Conservation (phyloP, 2,888 invertebrate genomes). For the Morinoia aosen region DNA sequence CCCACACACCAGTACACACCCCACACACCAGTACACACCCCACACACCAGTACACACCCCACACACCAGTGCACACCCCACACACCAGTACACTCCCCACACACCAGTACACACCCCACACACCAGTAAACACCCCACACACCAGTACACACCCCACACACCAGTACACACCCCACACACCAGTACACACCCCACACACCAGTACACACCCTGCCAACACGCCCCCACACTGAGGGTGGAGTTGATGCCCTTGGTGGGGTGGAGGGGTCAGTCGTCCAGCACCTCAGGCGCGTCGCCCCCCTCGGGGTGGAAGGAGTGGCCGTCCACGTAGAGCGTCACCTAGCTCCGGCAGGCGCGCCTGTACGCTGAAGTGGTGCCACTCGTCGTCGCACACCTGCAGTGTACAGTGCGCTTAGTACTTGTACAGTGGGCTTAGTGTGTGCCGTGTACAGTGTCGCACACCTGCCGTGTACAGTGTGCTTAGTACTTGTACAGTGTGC, state of each 20-base stretch:
- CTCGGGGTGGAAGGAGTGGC: conserved; percentile 74
- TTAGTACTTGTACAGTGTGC: no score
- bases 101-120: neutral
- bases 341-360: conserved; percentile 93
- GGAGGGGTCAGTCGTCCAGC: conserved; percentile 99
- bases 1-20: no score
- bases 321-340: conserved; percentile 90
- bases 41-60: no score
- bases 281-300: conserved; percentile 74
- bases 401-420: neutral
- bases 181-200: conserved; percentile 54
- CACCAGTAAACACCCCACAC: no score
- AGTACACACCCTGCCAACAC: conserved; percentile 88
- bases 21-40: no score
- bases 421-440: no score
- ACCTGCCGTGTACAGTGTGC: no score
- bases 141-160: neutral
- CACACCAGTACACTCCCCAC: no score
- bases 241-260: conserved; percentile 93
- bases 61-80: no score
- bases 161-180: neutral
- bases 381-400: conserved; percentile 91
- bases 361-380: conserved; percentile 98
- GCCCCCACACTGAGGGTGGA: conserved; percentile 96
- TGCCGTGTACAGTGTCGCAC: no score